Conservation (phyloP, 2,113 vertebrate species). For the Syrmaticus mikado region DNA sequence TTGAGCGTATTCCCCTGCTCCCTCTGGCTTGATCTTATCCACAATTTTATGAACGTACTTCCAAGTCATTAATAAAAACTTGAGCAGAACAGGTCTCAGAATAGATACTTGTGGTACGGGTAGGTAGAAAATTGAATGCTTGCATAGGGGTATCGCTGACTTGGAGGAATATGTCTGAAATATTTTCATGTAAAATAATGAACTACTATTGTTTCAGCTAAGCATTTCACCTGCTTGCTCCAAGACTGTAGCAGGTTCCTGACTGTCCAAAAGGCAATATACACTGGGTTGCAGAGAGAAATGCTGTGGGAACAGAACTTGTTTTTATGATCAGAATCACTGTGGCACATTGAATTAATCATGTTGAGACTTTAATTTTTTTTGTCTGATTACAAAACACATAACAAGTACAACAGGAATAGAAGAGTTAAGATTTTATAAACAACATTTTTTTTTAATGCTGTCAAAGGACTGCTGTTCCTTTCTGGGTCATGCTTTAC, state of each 20-base stretch:
- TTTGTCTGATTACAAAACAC: background rate
- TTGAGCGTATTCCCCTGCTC: background rate
- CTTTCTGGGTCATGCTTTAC: background rate
- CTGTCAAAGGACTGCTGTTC: background rate
- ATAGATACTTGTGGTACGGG: background rate
- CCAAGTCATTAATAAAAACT: background rate
- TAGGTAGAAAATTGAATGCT: background rate
- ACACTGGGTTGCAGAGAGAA: background rate
- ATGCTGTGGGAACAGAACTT: background rate
- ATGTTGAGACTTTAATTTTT: background rate
- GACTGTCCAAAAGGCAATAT: background rate
- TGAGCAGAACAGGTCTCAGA: background rate
- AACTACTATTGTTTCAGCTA: background rate
- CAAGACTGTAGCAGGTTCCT: background rate
- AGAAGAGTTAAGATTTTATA: background rate
- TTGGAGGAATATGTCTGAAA: background rate
- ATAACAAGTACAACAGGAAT: background rate
- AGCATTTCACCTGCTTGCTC: background rate
- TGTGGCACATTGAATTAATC: background rate
- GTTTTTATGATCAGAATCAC: background rate
- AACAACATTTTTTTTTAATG: background rate
- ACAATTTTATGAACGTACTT: background rate
- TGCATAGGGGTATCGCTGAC: background rate
- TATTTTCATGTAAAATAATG: background rate
- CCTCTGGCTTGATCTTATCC: background rate